Evolutionary conservation across 2,797 vertebrate genomes (phyloP).

Genomic region (Scarus forsteni): DNA sequence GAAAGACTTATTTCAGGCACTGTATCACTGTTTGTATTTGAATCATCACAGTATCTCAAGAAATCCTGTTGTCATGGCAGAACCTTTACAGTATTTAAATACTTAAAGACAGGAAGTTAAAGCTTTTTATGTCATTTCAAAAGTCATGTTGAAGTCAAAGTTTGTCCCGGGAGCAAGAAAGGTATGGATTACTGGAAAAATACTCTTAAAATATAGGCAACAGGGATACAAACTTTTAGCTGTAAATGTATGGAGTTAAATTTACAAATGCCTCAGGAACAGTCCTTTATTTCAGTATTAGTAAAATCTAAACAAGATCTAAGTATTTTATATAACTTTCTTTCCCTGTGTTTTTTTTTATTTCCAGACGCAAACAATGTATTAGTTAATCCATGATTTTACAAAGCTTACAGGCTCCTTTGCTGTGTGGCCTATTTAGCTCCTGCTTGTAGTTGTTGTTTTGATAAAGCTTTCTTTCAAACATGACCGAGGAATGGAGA

Average conservation of each 20-base stretch:
- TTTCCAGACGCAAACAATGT: constrained; percentile 28
- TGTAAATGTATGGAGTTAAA: too few species aligned
- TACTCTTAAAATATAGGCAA: background rate
- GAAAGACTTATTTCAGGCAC: background rate
- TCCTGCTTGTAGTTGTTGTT: constrained; percentile 23
- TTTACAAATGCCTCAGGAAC: too few species aligned
- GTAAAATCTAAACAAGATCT: background rate
- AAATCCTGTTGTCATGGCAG: background rate
- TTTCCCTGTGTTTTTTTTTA: constrained; percentile 22
- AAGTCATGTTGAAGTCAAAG: background rate
- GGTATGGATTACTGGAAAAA: constrained; percentile 9
- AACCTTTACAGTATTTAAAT: background rate
- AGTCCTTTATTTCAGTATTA: too few species aligned
- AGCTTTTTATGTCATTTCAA: background rate
- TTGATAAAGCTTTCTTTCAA: constrained; percentile 24
- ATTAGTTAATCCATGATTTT: constrained; percentile 42
- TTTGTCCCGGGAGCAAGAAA: background rate
- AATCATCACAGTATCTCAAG: background rate
- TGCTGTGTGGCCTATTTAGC: constrained; percentile 42
- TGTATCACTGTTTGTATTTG: background rate
- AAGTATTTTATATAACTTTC: constrained; percentile 11
- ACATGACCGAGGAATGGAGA: constrained; percentile 18
- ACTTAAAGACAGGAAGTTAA: background rate
- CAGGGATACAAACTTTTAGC: too few species aligned
- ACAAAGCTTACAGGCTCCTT: constrained; percentile 48